Percentiles rank a stretch among this genome's conserved stretches.
phyloP scores from a whole-genome alignment of 2,113 vertebrate species.

The Seriola dumerili region DNA sequence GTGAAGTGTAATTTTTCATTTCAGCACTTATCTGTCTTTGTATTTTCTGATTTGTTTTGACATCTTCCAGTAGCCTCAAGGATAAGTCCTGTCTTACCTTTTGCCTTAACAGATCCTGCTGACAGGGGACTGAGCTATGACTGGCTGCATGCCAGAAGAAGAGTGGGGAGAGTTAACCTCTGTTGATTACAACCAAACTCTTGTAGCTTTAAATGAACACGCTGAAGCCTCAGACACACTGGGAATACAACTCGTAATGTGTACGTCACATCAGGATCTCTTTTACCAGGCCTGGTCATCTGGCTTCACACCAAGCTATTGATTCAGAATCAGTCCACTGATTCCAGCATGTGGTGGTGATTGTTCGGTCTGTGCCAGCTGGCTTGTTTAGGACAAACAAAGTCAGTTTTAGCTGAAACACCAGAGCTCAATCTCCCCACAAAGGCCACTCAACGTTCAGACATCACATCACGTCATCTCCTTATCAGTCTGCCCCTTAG shows the following conservation, averaged over 20 bases:
- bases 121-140: not conserved
- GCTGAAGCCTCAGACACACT: conserved; percentile 40
- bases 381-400: conserved; percentile 19
- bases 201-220: conserved; percentile 35
- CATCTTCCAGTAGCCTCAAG: not conserved
- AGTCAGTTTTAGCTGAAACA: conserved; percentile 30
- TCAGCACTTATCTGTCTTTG: too few relatives aligned
- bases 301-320: conserved; percentile 12
- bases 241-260: conserved; percentile 3
- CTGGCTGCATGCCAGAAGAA: conserved; percentile 31
- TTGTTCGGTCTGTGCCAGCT: conserved; percentile 11
- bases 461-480: conserved; percentile 37
- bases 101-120: conserved; percentile 2
- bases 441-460: conserved; percentile 21
- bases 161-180: conserved; percentile 45
- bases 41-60: not conserved
- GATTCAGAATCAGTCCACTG: conserved; percentile 37
- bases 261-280: conserved; percentile 23
- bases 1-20: not conserved
- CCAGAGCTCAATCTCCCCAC: conserved; percentile 17
- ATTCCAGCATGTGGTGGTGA: not conserved
- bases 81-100: not conserved
- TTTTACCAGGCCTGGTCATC: not conserved
- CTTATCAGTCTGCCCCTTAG: conserved; percentile 61
- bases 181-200: conserved; percentile 37